Evolutionary conservation across 2,113 vertebrate genomes (phyloP), one percentile per base, ranked within the genome.

Genomic region (Crotophaga sulcirostris): DNA sequence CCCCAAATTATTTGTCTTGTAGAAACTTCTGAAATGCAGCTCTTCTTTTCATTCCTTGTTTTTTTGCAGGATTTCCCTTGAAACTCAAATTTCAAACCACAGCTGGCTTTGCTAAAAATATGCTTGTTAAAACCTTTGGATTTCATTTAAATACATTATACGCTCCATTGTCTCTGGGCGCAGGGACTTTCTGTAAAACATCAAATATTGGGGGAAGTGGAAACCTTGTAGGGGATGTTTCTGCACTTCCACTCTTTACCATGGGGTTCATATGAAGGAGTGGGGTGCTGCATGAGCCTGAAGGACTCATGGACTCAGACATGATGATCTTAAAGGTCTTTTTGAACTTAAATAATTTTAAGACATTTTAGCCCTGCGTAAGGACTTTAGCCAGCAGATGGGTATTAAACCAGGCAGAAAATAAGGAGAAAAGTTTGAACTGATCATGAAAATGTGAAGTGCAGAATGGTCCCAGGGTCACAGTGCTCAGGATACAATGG

Each of bases 31-130:
- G 14, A 45, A 77, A 29, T 3, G 7, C 45, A 78, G 38, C 9
- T 74, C 90, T 19, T 84, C 31, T 29, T 4, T n/a, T 77, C 60
- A 6, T 33, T 82, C 66, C 40, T 75, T 26, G 47, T 62, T 58
- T 73, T 78, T 60, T 72, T 38, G 29, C 68, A 87, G 86, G 69
- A 51, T 89, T 84, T 90, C 56, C 84, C 89, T 84, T 86, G 88
- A 77, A 92, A 94, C 15, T 8, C 17, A 29, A 67, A 33, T 67
- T 80, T 84, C 64, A 56, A 89, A 40, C 60, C 66, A 40, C 91
- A 92, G 68, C 73, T 92, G 87, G 60, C n/a, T 89, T 55, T 59
- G 73, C 64, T 92, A 75, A 95, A 94, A 93, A 92, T 78, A 63
- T 34, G 29, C 59, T 90, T 34, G 2, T 33, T 51, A 78, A 74